Conservation (phyloP, 2,888 invertebrate genomes). For the Epistrophella euchroma region DNA sequence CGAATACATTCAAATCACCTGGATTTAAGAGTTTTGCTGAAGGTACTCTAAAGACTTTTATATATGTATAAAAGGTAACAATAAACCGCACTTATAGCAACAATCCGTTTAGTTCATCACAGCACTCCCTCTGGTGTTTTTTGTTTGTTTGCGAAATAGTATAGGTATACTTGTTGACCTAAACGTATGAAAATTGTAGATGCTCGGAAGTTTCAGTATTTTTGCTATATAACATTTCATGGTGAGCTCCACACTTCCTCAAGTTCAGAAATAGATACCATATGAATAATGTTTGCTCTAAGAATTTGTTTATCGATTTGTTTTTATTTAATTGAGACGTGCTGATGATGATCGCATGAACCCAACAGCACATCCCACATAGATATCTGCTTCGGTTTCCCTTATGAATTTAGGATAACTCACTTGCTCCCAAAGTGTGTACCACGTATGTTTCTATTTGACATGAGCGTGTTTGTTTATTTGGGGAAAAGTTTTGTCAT, state of each 20-base stretch:
- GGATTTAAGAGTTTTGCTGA: too few relatives aligned
- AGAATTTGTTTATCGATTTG: conserved; percentile 77
- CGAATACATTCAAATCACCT: too few relatives aligned
- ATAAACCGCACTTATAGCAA: too few relatives aligned
- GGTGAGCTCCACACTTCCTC: neutral
- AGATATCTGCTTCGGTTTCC: conserved; percentile 27
- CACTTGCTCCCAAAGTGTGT: conserved; percentile 44
- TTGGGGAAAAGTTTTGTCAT: conserved; percentile 77
- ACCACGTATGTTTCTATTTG: conserved; percentile 59
- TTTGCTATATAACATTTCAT: neutral
- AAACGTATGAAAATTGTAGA: neutral
- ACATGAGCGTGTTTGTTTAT: conserved; percentile 67
- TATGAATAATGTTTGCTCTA: conserved; percentile 66
- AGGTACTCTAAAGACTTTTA: too few relatives aligned
- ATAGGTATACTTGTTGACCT: neutral
- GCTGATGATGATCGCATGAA: conserved; percentile 58
- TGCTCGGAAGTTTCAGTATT: neutral
- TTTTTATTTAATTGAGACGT: conserved; percentile 78
- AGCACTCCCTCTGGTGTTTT: neutral
- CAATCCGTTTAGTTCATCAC: too few relatives aligned
- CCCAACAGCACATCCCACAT: conserved; percentile 14
- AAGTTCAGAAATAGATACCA: conserved; percentile 36
- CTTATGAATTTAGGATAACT: conserved; percentile 32
- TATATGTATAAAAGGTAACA: too few relatives aligned
- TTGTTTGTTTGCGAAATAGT: neutral